Percentiles rank a stretch among this genome's conserved stretches.
phyloP scores from a whole-genome alignment of 2,888 invertebrate species.

The Drosophila paramelanica region DNA sequence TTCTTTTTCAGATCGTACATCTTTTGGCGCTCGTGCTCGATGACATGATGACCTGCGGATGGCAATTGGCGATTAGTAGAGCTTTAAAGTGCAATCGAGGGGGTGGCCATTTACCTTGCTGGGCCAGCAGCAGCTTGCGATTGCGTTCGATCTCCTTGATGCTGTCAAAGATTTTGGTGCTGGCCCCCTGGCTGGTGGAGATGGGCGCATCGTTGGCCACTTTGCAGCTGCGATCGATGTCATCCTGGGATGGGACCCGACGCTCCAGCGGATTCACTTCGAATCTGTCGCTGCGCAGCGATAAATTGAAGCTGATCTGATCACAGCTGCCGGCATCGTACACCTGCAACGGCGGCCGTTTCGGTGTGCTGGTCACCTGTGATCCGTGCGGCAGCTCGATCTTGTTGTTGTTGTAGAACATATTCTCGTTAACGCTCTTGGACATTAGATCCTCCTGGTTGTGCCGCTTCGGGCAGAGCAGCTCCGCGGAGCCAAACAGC shows the following conservation, averaged over 20 bases:
- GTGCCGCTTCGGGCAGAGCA: constrained; percentile 81
- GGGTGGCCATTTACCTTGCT: constrained; percentile 89
- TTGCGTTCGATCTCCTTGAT: constrained; percentile 95
- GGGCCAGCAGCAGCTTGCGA: constrained; percentile 93
- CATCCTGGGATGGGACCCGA: constrained; percentile 91
- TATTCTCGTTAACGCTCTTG: constrained; percentile 84
- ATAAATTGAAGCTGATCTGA: constrained; percentile 83
- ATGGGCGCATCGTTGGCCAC: constrained; percentile 94
- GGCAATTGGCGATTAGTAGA: not conserved
- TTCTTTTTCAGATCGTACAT: constrained; percentile 93
- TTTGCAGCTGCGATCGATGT: constrained; percentile 94
- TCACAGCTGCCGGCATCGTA: constrained; percentile 78
- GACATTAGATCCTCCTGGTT: constrained; percentile 82
- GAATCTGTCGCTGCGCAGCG: constrained; percentile 84
- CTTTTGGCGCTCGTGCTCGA: constrained; percentile 95
- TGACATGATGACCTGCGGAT: constrained; percentile 92
- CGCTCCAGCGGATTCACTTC: constrained; percentile 85
- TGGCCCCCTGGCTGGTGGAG: constrained; percentile 88
- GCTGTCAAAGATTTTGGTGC: constrained; percentile 93
- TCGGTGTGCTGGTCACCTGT: constrained; percentile 73
- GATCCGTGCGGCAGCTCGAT: constrained; percentile 79
- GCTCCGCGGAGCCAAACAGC: constrained; percentile 84
- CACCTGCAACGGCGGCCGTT: constrained; percentile 76
- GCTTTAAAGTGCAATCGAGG: no score
- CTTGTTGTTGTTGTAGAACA: constrained; percentile 84